A percentile compares a stretch with the other conserved stretches of the same genome.
Conservation (phyloP, 2,113 vertebrate species). For the Urocolius indicus region DNA sequence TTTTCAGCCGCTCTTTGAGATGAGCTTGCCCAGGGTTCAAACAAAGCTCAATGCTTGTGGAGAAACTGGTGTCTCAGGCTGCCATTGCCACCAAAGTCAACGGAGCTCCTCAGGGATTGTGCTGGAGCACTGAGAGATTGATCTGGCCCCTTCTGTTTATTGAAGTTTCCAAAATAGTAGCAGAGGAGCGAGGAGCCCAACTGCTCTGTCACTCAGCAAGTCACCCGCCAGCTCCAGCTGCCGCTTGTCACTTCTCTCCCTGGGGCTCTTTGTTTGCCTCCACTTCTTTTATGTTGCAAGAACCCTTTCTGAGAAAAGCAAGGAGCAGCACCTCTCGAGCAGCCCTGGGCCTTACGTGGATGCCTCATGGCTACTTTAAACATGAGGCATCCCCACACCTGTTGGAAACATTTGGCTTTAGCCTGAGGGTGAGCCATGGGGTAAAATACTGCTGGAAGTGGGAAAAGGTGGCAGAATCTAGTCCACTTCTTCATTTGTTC, state of each 20-base stretch:
- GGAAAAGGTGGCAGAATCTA: background rate
- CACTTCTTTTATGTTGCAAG: conserved; percentile 22
- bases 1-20: background rate
- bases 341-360: background rate
- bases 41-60: background rate
- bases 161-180: conserved; percentile 67
- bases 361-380: background rate
- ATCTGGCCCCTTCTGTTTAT: conserved; percentile 52
- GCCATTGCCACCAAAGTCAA: background rate
- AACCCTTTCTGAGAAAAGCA: conserved; percentile 36
- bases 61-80: background rate
- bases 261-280: conserved; percentile 16
- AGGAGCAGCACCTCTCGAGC: background rate
- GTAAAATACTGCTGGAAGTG: background rate
- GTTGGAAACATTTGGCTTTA: background rate
- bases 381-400: background rate
- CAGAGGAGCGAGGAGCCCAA: background rate
- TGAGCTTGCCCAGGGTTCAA: background rate
- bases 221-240: conserved; percentile 41
- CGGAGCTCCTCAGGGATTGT: background rate
- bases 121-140: background rate
- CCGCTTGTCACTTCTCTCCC: conserved; percentile 41
- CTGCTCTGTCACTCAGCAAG: conserved; percentile 31
- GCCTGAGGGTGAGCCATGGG: background rate
- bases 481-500: background rate